Conservation (phyloP, 2,797 vertebrate genomes). For the Eulemur albifrons region DNA sequence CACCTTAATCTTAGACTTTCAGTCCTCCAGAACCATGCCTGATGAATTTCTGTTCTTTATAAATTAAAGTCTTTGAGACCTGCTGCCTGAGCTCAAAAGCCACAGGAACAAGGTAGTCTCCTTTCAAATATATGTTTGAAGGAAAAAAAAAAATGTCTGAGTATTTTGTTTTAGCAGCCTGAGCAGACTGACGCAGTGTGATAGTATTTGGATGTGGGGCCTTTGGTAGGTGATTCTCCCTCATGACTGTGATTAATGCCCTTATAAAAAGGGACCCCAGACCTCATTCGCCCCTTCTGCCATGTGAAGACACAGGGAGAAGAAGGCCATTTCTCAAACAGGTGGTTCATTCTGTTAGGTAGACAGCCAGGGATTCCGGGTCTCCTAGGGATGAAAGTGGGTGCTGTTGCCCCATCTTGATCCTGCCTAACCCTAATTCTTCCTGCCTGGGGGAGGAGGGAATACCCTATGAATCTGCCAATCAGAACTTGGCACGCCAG, state of each 20-base stretch:
- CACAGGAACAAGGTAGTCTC: background rate
- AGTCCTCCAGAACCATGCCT: background rate
- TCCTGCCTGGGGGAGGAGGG: no score
- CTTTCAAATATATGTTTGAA: background rate
- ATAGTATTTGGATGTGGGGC: background rate
- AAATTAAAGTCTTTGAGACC: background rate
- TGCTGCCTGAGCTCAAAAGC: background rate
- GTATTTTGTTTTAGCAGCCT: background rate
- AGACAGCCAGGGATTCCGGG: no score
- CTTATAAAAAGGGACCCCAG: background rate
- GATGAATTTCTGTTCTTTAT: background rate
- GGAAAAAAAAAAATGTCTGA: background rate
- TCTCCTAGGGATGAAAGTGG: no score
- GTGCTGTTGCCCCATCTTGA: no score
- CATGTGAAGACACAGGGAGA: no score
- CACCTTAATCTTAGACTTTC: background rate
- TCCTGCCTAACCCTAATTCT: no score
- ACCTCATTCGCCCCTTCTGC: background rate
- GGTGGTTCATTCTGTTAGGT: no score
- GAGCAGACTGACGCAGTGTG: background rate
- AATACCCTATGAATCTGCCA: no score
- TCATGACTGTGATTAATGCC: background rate
- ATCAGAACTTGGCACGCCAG: no score
- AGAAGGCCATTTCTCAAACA: background rate
- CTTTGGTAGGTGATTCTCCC: background rate